These are phyloP conservation scores for Drosophila arawakana DNA, from an alignment of 1,140 invertebrate genomes.

Conservation along the genomic window DNA sequence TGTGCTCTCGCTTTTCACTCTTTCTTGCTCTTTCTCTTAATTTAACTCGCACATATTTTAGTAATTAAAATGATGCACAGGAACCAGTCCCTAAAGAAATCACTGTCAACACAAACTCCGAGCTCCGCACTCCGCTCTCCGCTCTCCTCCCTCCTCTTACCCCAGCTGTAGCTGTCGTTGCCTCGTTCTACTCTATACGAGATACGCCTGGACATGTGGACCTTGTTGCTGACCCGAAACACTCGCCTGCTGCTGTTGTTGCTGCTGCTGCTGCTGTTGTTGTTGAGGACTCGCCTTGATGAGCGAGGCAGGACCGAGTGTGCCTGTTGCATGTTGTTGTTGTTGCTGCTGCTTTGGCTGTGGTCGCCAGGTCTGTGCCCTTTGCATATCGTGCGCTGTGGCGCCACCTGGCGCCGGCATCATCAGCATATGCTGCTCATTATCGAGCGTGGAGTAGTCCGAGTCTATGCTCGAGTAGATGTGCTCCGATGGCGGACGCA, in stretches of 20 bases:
- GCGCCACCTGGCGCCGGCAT: constrained; percentile 46
- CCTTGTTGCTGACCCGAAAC: constrained; percentile 68
- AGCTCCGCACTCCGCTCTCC: not conserved
- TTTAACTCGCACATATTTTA: constrained; percentile 75
- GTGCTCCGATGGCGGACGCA: constrained; percentile 91
- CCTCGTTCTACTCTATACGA: constrained; percentile 49
- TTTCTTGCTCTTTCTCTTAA: not conserved
- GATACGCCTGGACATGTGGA: constrained; percentile 74
- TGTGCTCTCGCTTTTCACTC: not conserved
- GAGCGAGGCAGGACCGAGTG: constrained; percentile 7
- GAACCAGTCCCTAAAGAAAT: constrained; percentile 83
- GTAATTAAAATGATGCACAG: constrained; percentile 83
- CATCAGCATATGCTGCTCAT: constrained; percentile 83
- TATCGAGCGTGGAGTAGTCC: constrained; percentile 87
- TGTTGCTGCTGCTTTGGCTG: constrained; percentile 59
- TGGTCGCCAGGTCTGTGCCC: constrained; percentile 72
- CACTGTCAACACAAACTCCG: constrained; percentile 59
- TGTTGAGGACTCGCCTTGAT: constrained; percentile 15
- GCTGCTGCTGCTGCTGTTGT: constrained; percentile 59
- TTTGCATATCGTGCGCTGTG: constrained; percentile 19
- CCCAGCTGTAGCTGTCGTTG: not conserved
- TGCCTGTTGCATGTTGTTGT: constrained; percentile 31
- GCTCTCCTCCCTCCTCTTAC: constrained; percentile 19
- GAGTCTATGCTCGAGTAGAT: constrained; percentile 94
- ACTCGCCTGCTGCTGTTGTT: constrained; percentile 45